A percentile compares a stretch with the other conserved stretches of the same genome.
Evolutionary conservation across 2,113 vertebrate species (phyloP).

Genomic region (Gavialis gangeticus): DNA sequence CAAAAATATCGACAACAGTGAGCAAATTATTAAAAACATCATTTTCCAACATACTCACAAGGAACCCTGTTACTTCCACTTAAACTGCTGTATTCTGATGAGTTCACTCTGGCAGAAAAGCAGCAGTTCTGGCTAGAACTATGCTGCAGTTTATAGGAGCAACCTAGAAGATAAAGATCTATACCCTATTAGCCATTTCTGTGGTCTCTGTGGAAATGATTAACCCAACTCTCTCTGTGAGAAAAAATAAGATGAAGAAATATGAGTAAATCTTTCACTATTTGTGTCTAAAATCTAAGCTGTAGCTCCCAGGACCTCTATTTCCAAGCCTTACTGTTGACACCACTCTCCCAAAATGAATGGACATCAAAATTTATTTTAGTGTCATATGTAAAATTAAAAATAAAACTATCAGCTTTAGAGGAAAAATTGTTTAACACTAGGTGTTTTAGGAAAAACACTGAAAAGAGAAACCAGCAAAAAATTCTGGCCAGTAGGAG

Average conservation of each 20-base stretch:
- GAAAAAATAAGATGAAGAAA: neutral
- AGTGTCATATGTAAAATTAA: too few relatives aligned
- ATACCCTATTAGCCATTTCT: neutral
- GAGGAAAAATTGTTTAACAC: neutral
- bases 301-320: neutral
- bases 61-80: neutral
- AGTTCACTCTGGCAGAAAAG: neutral
- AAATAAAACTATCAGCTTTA: too few relatives aligned
- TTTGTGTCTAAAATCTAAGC: neutral
- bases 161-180: neutral
- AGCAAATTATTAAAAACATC: neutral
- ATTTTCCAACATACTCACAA: neutral
- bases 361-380: neutral
- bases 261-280: neutral
- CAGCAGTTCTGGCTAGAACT: neutral
- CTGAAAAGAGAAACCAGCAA: neutral
- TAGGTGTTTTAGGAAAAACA: neutral
- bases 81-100: neutral
- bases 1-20: neutral
- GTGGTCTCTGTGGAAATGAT: neutral
- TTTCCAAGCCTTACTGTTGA: neutral
- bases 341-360: neutral
- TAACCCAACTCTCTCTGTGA: neutral
- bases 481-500: neutral
- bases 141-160: neutral